A percentile compares a stretch with the other conserved stretches of the same genome.
Conservation (phyloP, 2,113 vertebrate species). For the Xerus inauris region DNA sequence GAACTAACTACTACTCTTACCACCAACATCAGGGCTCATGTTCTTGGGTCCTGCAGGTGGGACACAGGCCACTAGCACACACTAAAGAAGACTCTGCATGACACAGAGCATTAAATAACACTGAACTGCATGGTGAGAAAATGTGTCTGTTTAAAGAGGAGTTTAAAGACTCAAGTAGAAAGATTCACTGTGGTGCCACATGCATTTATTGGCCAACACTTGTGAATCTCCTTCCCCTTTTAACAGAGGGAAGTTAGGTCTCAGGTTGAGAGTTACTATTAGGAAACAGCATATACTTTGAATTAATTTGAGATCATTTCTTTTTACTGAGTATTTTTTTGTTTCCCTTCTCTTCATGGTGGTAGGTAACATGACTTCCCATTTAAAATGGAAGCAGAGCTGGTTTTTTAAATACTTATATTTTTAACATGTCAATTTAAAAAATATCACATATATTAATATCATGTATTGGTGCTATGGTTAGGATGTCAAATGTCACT, state of each 20-base stretch:
- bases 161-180: not conserved
- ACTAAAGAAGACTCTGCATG: not conserved
- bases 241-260: not conserved
- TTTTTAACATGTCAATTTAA: not conserved
- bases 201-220: not conserved
- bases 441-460: not conserved
- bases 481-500: not conserved
- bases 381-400: not conserved
- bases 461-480: not conserved
- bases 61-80: not conserved
- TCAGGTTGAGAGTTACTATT: not conserved
- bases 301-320: not conserved
- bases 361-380: not conserved
- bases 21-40: not conserved
- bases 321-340: not conserved
- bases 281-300: not conserved
- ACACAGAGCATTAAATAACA: not conserved
- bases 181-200: not conserved
- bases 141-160: not conserved
- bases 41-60: accelerated
- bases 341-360: not conserved
- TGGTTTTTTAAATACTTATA: too few species aligned
- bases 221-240: not conserved
- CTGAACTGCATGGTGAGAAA: not conserved
- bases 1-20: not conserved